Base-by-base conservation (phyloP, 2,888 invertebrate genomes). In the Acanthosepion pharaonis region DNA sequence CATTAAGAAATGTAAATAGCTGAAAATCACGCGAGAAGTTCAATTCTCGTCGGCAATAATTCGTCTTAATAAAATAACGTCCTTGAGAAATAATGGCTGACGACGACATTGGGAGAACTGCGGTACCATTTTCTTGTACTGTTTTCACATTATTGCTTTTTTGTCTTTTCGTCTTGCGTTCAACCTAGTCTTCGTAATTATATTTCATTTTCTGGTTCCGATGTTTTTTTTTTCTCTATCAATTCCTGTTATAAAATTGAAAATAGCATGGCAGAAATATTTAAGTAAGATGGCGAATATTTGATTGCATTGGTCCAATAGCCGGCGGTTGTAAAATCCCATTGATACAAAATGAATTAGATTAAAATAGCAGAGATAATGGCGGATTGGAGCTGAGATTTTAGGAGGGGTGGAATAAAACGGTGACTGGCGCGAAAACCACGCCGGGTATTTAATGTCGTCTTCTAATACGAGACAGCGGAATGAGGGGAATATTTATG, bases 21-120 rank as follows among this genome's bases (percentile, higher is more conserved):
- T 23, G 78, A 33, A 23, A n/a, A 78, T 78, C 78, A 78, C 78
- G 78, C n/a, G n/a, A 78, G n/a, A n/a, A n/a, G 78, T 33, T 78
- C n/a, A 78, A 78, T 33, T 78, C 78, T 78, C 78, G n/a, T 78
- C n/a, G 78, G 78, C 78, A 78, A 78, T 78, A 78, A 78, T 78
- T 78, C 78, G 9, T 33, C n/a, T n/a, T 78, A 78, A 78, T 78
- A 78, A 78, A 78, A 78, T 78, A 33, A 33, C 78, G n/a, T 78
- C 78, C 78, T 78, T 78, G 78, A 78, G n/a, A 78, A 78, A 78
- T 78, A 78, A 78, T 78, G 78, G 78, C 78, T 78, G n/a, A 78
- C 33, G 78, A 78, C 78, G 78, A 33, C 33, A 78, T 33, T 78
- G 78, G n/a, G 78, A 78, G 78, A 11, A 78, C 5, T 15, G 33